Base-by-base conservation (phyloP, 2,113 vertebrate species). In the Rhinogobius similis region DNA sequence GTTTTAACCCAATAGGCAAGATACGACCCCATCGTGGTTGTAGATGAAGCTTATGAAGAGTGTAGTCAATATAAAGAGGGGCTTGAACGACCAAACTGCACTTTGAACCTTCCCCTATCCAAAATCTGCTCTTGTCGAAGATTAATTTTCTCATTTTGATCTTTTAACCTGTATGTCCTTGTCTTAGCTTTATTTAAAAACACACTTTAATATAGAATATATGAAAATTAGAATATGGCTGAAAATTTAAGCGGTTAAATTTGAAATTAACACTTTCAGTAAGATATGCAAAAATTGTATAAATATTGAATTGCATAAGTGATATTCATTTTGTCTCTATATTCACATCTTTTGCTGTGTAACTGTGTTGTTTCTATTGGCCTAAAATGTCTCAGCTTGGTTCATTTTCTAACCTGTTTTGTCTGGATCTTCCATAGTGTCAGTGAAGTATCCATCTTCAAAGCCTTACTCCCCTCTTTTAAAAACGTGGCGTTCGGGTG, bases 381-480 rank as follows among this genome's bases (percentile, higher is more conserved):
- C 72, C 59, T 72, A 53, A 82, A 82, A 65, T 2, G 27, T 70
- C 62, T 77, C 20, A n/a, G 68, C 52, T 88, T 78, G 79, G 74
- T 75, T 71, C 14, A 20, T 13, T 55, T 53, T 77, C 12, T 41
- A 63, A 13, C 48, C 12, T 64, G 63, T 81, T 65, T 73, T 58
- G 87, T 91, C 76, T 68, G 84, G 87, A 82, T 70, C 89, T 87
- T 91, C 83, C 82, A 91, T 76, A 85, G 85, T 89, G 70, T 88
- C 79, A 72, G 65, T 87, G 82, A 83, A 78, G 89, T 83, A 71
- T 77, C 74, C 79, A 77, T 77, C 89, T 87, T 91, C 77, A 64
- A 93, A 92, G 94, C 93, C 93, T 94, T 93, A 91, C 84, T 91
- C 82, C 82, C 58, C 62, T 10, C 14, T 16, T 18, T n/a, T 12